Base-by-base conservation (phyloP, 2,113 vertebrate genomes). In the Urocolius indicus region DNA sequence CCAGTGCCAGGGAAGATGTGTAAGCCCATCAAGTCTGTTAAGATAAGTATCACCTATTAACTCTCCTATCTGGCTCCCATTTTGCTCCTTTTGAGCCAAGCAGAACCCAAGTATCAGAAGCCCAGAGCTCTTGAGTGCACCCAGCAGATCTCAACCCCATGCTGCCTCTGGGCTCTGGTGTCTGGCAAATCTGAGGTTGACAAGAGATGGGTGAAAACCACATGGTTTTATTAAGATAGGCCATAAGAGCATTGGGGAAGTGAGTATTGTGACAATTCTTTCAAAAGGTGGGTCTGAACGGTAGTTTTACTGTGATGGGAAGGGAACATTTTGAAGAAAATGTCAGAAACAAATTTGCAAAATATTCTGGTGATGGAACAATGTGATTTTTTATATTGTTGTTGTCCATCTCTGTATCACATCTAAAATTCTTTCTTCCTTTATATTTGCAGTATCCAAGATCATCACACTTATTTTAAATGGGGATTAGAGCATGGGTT, bases 201-300 rank as follows among this genome's bases (percentile, higher is more conserved):
- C 4, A 52, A 34, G 20, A 84, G 17, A 36, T 0, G 3, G 38
- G 16, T 0, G 0, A 83, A 85, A 91, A 32, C 0, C 23, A 66
- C 27, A 10, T 2, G 13, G 3, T 30, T 84, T 84, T 81, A 24
- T 55, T 78, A 59, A 7, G 15, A 43, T 57, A 49, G 52, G 22
- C 32, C 1, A 1, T 13, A 68, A 76, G 15, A 20, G 13, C 22
- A 46, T 11, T 16, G 38, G 17, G 10, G 6, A 43, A 79, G 68
- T 34, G 5, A 16, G 7, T 32, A 38, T 8, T 68, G 24, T 29
- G 14, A 72, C 48, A 78, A 84, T 22, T 36, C 46, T 67, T 89
- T 71, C 65, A 67, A 51, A 74, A 58, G n/a, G 10, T 66, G 13
- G 26, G 30, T 14, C 4, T 2, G 2, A 52, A 19, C 48, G 27